These are phyloP conservation scores for Aspidiotus rigidus DNA, from an alignment of 2,888 invertebrate species.

Conservation along the genomic window DNA sequence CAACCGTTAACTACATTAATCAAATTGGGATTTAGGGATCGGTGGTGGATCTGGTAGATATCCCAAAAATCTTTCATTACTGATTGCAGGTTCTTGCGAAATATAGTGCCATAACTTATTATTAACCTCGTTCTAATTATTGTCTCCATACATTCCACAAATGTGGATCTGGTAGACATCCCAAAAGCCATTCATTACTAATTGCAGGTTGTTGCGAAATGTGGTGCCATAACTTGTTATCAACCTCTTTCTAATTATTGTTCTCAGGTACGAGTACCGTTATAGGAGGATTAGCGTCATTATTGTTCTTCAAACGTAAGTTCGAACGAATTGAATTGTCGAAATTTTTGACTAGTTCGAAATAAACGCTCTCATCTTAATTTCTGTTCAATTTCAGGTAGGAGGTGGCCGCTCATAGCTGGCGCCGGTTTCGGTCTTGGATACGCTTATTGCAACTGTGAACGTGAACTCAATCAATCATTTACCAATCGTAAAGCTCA, in stretches of 20 bases:
- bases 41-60: too few species aligned
- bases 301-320: constrained; percentile 68
- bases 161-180: too few species aligned
- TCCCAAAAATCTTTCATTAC: too few species aligned
- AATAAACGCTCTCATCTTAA: not conserved
- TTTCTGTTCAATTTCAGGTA: constrained; percentile 46
- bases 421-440: constrained; percentile 87
- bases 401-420: constrained; percentile 77
- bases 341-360: not conserved
- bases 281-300: constrained; percentile 69
- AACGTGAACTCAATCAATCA: constrained; percentile 52
- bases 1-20: too few species aligned
- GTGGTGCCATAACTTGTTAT: too few species aligned
- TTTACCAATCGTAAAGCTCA: constrained; percentile 21
- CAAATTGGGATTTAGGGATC: too few species aligned
- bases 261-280: constrained; percentile 69
- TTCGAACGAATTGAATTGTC: not conserved
- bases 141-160: too few species aligned
- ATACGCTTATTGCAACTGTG: constrained; percentile 80
- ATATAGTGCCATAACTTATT: too few species aligned
- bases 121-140: not conserved
- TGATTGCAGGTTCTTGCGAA: too few species aligned
- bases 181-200: too few species aligned
- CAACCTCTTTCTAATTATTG: constrained; percentile 28
- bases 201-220: too few species aligned